phyloP scores from a whole-genome alignment of 1,140 invertebrate genomes.

The Portunus trituberculatus region DNA sequence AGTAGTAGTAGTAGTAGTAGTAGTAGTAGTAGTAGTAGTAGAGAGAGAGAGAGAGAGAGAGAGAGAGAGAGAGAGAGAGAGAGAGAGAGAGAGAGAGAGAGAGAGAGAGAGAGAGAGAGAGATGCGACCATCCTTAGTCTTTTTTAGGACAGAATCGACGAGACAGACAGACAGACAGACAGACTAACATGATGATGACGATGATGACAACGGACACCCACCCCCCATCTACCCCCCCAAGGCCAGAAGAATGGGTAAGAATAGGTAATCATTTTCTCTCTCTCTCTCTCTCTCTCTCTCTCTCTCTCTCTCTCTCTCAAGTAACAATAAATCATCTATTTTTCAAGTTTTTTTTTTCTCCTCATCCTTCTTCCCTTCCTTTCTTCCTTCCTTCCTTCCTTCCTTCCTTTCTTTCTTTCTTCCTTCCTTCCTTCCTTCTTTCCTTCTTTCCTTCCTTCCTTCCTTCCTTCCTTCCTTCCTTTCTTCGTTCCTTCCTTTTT shows the following conservation, averaged over 20 bases:
- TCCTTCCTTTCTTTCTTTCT: not conserved
- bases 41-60: not conserved
- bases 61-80: constrained; percentile 35
- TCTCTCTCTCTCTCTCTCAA: constrained; percentile 36
- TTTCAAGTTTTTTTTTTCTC: not conserved
- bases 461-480: not conserved
- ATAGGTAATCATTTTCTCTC: not conserved
- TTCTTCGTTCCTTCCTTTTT: too few species aligned
- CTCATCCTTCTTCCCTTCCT: not conserved
- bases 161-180: constrained; percentile 32
- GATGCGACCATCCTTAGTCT: not conserved
- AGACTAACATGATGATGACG: not conserved
- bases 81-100: constrained; percentile 15
- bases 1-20: too few species aligned
- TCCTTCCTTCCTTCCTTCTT: too few species aligned
- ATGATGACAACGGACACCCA: too few species aligned
- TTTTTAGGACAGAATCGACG: not conserved
- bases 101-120: not conserved
- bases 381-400: not conserved
- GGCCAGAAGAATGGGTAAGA: not conserved
- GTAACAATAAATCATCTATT: not conserved
- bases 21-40: not conserved
- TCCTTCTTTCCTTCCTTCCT: not conserved
- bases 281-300: constrained; percentile 29
- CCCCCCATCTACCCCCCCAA: too few species aligned